Evolutionary conservation across 2,797 vertebrate species (phyloP).

Genomic region (Cyprinodon diabolis): DNA sequence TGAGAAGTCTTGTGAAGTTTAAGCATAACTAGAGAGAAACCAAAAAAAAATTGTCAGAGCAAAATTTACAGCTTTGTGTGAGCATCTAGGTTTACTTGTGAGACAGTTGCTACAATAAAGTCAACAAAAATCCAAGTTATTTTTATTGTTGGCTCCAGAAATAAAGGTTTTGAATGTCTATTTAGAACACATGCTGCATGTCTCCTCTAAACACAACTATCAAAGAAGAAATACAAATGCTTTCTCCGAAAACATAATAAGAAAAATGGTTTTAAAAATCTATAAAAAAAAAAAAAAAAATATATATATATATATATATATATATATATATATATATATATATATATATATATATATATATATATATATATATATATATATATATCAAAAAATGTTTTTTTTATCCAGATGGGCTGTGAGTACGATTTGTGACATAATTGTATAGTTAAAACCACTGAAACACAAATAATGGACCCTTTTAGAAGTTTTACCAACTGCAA

Average conservation of each 20-base stretch:
- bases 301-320: too few relatives aligned
- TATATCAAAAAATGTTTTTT: too few relatives aligned
- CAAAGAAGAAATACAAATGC: constrained; percentile 8
- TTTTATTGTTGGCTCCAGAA: constrained; percentile 33
- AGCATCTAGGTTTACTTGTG: constrained; percentile 24
- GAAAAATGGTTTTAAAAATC: not conserved
- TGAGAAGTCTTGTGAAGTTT: constrained; percentile 31
- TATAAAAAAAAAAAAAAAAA: too few relatives aligned
- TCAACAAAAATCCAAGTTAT: constrained; percentile 33
- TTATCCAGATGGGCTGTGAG: not conserved
- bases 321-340: too few relatives aligned
- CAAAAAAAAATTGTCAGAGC: constrained; percentile 7
- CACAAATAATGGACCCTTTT: not conserved
- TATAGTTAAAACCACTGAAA: not conserved
- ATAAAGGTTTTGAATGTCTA: constrained; percentile 37
- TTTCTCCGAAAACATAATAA: constrained; percentile 25
- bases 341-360: too few relatives aligned
- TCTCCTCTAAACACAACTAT: constrained; percentile 23
- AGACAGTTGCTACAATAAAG: constrained; percentile 43
- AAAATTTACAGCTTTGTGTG: constrained; percentile 20
- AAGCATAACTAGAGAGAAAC: constrained; percentile 14
- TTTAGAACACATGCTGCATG: constrained; percentile 24
- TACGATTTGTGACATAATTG: not conserved
- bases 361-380: too few relatives aligned
- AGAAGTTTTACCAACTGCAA: not conserved